Conservation (phyloP, 2,113 vertebrate genomes). For the Geococcyx californianus region DNA sequence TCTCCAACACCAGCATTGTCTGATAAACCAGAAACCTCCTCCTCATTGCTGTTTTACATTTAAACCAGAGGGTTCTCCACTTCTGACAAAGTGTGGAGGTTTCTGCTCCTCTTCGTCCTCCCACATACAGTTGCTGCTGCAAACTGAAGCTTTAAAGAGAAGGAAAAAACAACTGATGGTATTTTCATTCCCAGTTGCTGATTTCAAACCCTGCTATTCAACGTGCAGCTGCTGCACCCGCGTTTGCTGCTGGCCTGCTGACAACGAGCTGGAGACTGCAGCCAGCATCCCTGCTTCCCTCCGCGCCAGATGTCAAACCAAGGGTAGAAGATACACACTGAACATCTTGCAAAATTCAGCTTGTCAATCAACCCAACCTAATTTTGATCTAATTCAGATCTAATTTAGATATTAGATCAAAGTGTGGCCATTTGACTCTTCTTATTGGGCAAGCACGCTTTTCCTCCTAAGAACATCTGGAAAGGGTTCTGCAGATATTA, state of each 20-base stretch:
- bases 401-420: not conserved
- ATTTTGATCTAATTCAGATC: not conserved
- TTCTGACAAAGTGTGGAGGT: rapidly evolving
- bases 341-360: not conserved
- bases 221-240: rapidly evolving
- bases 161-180: not conserved
- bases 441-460: not conserved
- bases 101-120: not conserved
- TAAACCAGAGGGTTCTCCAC: not conserved
- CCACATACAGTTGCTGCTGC: not conserved
- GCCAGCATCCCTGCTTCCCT: not conserved
- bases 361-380: not conserved
- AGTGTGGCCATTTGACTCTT: not conserved
- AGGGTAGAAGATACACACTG: not conserved
- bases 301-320: not conserved
- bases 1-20: rapidly evolving
- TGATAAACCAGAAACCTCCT: not conserved
- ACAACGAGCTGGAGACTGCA: not conserved
- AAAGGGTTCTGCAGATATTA: not conserved
- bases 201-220: not conserved
- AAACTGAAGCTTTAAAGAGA: not conserved
- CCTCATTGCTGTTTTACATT: not conserved
- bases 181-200: not conserved
- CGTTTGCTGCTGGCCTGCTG: rapidly evolving
- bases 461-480: not conserved